Conservation (phyloP, 2,888 invertebrate genomes). For the Oscheius sp. region DNA sequence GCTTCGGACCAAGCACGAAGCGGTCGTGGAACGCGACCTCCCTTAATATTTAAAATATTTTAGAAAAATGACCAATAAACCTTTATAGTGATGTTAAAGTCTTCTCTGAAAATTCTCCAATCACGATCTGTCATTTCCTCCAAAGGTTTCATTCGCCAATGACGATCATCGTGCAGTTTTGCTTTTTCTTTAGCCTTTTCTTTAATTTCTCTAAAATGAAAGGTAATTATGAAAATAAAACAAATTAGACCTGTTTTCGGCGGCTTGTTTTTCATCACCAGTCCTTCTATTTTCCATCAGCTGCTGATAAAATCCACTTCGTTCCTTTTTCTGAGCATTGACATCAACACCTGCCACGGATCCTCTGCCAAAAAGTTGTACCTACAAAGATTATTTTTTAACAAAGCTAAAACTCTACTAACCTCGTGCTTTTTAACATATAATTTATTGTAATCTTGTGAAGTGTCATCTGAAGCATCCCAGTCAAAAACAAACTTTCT, state of each 20-base stretch:
- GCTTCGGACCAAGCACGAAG: slow-evolving; percentile 95
- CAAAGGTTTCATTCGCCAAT: slow-evolving; percentile 92
- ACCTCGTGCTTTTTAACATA: slow-evolving; percentile 93
- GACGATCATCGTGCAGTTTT: slow-evolving; percentile 97
- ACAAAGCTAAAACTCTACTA: no score
- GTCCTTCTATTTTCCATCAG: slow-evolving; percentile 92
- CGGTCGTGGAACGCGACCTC: slow-evolving; percentile 93
- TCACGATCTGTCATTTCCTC: slow-evolving; percentile 98
- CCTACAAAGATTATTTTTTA: slow-evolving; percentile 72
- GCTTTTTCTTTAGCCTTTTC: slow-evolving; percentile 83
- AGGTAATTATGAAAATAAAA: neutral
- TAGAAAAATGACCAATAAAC: slow-evolving; percentile 18
- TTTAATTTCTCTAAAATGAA: slow-evolving; percentile 46
- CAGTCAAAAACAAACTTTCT: slow-evolving; percentile 99
- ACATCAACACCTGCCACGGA: slow-evolving; percentile 98
- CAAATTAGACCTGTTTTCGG: slow-evolving; percentile 80
- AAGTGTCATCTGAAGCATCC: slow-evolving; percentile 99
- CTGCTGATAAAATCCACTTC: slow-evolving; percentile 96
- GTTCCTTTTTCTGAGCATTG: slow-evolving; percentile 81
- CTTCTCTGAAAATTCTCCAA: slow-evolving; percentile 99
- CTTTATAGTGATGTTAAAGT: slow-evolving; percentile 97
- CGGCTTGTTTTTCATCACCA: slow-evolving; percentile 95
- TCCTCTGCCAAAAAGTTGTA: slow-evolving; percentile 96
- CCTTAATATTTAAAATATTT: slow-evolving; percentile 40
- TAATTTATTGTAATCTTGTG: slow-evolving; percentile 92